Conservation (phyloP, 2,888 invertebrate genomes). For the Stenotaenia linearis region DNA sequence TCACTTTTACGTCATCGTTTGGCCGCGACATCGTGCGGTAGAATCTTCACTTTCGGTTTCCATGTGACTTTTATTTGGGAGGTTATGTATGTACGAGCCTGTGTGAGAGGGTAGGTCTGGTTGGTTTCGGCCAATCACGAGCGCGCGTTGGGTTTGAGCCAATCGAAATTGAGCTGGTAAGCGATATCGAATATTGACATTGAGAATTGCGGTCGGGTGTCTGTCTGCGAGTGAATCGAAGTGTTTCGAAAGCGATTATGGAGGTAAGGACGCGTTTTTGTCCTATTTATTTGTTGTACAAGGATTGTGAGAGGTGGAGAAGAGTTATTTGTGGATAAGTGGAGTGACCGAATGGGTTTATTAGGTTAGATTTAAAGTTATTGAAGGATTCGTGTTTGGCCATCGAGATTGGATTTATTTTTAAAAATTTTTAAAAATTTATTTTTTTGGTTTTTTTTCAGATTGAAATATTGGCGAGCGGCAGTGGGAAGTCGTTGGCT, state of each 20-base stretch:
- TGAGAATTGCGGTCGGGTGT: neutral
- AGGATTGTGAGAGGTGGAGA: neutral
- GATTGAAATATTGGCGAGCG: constrained; percentile 39
- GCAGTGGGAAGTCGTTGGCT: constrained; percentile 39
- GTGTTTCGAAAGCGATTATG: neutral
- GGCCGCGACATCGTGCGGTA: neutral
- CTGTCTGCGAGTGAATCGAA: neutral
- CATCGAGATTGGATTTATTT: neutral
- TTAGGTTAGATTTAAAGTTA: neutral
- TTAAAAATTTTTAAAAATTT: neutral
- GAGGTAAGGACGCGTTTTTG: neutral
- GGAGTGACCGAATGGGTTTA: neutral
- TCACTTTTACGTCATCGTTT: neutral
- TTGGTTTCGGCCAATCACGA: neutral
- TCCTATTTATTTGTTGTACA: neutral
- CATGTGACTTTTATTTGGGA: too few relatives aligned
- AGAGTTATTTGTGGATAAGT: neutral
- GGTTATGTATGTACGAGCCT: neutral
- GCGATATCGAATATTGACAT: neutral
- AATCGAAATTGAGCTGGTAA: too few relatives aligned
- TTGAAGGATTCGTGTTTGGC: neutral
- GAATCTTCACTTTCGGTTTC: neutral
- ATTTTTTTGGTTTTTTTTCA: constrained; percentile 35
- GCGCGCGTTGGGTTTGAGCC: too few relatives aligned
- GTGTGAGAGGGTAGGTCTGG: neutral